Conservation (phyloP, 2,113 vertebrate species). For the Isichthys henryi region DNA sequence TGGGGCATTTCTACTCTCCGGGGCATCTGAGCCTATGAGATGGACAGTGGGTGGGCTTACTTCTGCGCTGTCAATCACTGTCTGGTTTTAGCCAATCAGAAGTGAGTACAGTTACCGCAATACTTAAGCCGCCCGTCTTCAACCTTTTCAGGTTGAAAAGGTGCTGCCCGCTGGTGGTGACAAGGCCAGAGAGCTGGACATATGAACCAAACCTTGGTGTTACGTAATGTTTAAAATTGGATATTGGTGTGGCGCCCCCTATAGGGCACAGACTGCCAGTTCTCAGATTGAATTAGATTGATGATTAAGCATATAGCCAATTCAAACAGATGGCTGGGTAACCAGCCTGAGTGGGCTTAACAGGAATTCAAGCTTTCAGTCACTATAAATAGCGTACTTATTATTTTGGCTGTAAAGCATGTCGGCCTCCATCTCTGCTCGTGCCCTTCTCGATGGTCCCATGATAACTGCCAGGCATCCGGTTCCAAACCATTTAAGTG, state of each 20-base stretch:
- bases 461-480: background rate
- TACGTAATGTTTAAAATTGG: background rate
- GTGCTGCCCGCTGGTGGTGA: background rate
- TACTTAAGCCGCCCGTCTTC: background rate
- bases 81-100: background rate
- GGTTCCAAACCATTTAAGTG: background rate
- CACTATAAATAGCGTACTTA: background rate
- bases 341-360: background rate
- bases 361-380: slow-evolving; percentile 1
- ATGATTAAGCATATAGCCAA: background rate
- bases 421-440: background rate
- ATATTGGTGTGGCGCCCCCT: background rate
- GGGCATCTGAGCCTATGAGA: background rate
- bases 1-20: background rate
- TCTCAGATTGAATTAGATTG: background rate
- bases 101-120: background rate
- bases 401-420: background rate
- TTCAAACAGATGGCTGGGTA: background rate
- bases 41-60: background rate
- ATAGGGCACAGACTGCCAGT: background rate
- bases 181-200: background rate
- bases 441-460: background rate
- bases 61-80: background rate
- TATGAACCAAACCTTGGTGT: background rate
- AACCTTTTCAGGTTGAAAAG: background rate